phyloP scores from a whole-genome alignment of 1,140 invertebrate species.

The Bathynomus jamesi region DNA sequence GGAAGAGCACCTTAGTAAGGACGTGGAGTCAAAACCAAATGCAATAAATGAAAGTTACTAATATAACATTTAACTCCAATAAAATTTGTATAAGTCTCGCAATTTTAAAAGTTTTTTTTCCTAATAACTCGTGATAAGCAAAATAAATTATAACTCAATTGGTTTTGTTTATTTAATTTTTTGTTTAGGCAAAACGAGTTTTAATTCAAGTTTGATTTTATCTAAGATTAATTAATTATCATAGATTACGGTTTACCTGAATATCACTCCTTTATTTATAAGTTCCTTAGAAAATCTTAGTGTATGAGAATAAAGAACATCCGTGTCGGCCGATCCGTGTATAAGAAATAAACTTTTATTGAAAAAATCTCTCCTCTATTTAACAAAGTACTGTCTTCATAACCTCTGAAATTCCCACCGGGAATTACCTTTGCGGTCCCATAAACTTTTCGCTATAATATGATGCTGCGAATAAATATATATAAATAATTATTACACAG shows the following conservation, averaged over 20 bases:
- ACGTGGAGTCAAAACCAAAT: too few relatives aligned
- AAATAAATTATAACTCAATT: too few relatives aligned
- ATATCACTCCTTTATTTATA: slow-evolving; percentile 27
- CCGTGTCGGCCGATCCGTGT: slow-evolving; percentile 82
- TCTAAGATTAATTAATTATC: too few relatives aligned
- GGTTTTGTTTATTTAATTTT: too few relatives aligned
- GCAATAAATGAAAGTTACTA: too few relatives aligned
- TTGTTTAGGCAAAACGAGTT: too few relatives aligned
- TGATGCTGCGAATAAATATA: slow-evolving; percentile 42
- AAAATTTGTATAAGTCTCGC: too few relatives aligned
- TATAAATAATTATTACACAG: not conserved
- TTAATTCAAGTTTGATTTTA: too few relatives aligned
- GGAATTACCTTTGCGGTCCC: slow-evolving; percentile 58
- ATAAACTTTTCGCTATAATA: slow-evolving; percentile 84
- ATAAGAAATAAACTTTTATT: slow-evolving; percentile 79
- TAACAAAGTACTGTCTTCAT: slow-evolving; percentile 76
- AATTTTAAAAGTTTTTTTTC: too few relatives aligned
- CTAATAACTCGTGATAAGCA: too few relatives aligned
- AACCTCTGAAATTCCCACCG: slow-evolving; percentile 81
- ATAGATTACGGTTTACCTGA: slow-evolving; percentile 25
- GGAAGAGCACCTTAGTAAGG: too few relatives aligned
- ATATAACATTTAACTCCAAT: too few relatives aligned
- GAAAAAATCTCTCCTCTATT: slow-evolving; percentile 61
- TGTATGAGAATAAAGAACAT: slow-evolving; percentile 86
- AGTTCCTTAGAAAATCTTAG: slow-evolving; percentile 57